These are phyloP conservation scores for Idaea dimidiata DNA, from an alignment of 2,888 invertebrate species.

Conservation along the genomic window DNA sequence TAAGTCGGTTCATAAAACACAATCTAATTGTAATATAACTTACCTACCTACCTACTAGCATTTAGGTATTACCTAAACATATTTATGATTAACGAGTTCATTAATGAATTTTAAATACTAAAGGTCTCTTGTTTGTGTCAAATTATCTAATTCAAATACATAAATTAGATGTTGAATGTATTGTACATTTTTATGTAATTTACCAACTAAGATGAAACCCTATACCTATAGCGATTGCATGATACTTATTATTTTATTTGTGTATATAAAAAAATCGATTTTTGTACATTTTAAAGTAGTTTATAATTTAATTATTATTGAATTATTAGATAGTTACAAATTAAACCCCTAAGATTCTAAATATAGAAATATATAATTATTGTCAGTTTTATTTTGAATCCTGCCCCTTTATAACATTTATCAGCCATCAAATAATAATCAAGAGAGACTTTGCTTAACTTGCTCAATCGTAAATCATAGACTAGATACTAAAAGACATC, in stretches of 20 bases:
- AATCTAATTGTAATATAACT: conserved; percentile 41
- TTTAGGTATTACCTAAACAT: conserved; percentile 32
- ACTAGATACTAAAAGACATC: conserved; percentile 14
- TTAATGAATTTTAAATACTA: conserved; percentile 42
- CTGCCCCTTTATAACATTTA: neutral
- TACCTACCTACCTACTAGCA: conserved; percentile 29
- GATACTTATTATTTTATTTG: conserved; percentile 48
- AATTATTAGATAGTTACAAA: conserved; percentile 69
- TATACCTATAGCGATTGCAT: conserved; percentile 56
- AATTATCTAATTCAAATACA: conserved; percentile 46
- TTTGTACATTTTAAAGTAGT: conserved; percentile 73
- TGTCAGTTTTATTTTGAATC: conserved; percentile 23
- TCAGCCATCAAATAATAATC: neutral
- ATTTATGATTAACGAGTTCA: conserved; percentile 37
- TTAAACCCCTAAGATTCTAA: conserved; percentile 74
- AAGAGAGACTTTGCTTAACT: conserved; percentile 5
- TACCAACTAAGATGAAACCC: conserved; percentile 63
- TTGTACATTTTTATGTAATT: conserved; percentile 63
- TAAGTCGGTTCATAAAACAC: conserved; percentile 42
- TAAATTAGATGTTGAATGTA: conserved; percentile 48
- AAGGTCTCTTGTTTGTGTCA: conserved; percentile 47
- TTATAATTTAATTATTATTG: conserved; percentile 72
- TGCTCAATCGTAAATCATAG: conserved; percentile 12
- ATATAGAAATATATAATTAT: conserved; percentile 69
- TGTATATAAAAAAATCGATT: conserved; percentile 75